Conservation (phyloP, 2,113 vertebrate genomes). For the Lamprotornis superbus region DNA sequence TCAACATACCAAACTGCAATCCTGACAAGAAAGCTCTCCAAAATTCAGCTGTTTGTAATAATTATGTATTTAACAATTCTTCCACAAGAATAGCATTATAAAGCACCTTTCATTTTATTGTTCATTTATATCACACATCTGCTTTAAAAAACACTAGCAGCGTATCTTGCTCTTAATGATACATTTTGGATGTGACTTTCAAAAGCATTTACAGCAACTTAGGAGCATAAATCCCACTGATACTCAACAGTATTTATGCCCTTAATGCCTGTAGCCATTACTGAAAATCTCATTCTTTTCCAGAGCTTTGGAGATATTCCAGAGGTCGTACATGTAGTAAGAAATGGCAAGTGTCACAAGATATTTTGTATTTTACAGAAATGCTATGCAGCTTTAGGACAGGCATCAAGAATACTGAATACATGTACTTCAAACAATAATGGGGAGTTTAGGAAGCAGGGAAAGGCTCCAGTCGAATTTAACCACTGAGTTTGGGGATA, state of each 20-base stretch:
- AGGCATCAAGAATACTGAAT: slow-evolving; percentile 12
- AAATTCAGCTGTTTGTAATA: slow-evolving; percentile 31
- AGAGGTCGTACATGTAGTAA: slow-evolving; percentile 15
- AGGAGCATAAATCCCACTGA: slow-evolving; percentile 33
- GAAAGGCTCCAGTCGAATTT: background rate
- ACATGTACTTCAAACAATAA: background rate
- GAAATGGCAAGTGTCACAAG: slow-evolving; percentile 57
- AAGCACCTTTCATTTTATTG: slow-evolving; percentile 24
- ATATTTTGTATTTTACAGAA: slow-evolving; percentile 4
- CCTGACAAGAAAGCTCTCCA: slow-evolving; percentile 17
- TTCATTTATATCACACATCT: slow-evolving; percentile 4
- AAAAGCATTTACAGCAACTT: slow-evolving; percentile 28
- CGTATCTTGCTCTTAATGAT: slow-evolving; percentile 8
- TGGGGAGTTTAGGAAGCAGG: background rate
- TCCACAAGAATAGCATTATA: slow-evolving; percentile 32
- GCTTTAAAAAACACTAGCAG: slow-evolving; percentile 21
- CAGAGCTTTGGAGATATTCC: slow-evolving; percentile 41
- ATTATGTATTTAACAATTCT: slow-evolving; percentile 46
- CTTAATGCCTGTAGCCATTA: slow-evolving; percentile 45
- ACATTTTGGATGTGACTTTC: slow-evolving; percentile 44
- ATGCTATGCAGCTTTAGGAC: slow-evolving; percentile 20
- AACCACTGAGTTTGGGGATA: background rate
- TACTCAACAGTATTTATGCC: background rate
- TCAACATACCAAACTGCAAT: background rate
- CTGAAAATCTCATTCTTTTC: slow-evolving; percentile 44